Evolutionary conservation across 2,888 invertebrate genomes (phyloP).

Genomic region (Vandiemenella viatica): DNA sequence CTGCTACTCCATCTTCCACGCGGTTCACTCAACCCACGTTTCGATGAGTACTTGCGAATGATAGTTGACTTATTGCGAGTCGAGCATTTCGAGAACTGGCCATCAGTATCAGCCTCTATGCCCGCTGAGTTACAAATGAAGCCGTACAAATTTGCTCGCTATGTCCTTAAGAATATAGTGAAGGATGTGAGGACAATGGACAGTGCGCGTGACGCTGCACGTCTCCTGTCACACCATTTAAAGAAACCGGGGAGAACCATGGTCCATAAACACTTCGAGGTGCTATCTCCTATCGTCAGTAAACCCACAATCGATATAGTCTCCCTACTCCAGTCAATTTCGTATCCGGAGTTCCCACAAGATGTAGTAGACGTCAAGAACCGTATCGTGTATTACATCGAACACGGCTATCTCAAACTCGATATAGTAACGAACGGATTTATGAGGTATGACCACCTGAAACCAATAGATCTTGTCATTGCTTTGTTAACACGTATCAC

Average conservation of each 20-base stretch:
- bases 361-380: conserved; percentile 3
- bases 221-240: conserved; percentile 3
- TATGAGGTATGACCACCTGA: conserved; percentile 16
- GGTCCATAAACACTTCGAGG: neutral
- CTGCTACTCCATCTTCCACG: conserved; percentile 16
- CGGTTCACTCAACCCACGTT: conserved; percentile 7
- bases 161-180: no score
- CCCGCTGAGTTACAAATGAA: neutral
- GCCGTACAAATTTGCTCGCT: neutral
- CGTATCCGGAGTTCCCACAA: conserved; percentile 2
- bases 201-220: conserved; percentile 8
- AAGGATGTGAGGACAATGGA: no score
- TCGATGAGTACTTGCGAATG: conserved; percentile 15
- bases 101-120: neutral
- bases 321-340: conserved; percentile 10
- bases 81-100: conserved; percentile 7
- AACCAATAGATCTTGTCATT: conserved; percentile 13
- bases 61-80: conserved; percentile 14
- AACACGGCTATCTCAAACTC: conserved; percentile 12
- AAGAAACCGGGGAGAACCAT: neutral
- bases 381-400: conserved; percentile 6
- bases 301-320: conserved; percentile 13
- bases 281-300: conserved; percentile 14
- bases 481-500: conserved; percentile 15
- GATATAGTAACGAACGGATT: conserved; percentile 17